Conservation (phyloP, 2,113 vertebrate genomes). For the rabbit (Oryctolagus cuniculus) region DNA sequence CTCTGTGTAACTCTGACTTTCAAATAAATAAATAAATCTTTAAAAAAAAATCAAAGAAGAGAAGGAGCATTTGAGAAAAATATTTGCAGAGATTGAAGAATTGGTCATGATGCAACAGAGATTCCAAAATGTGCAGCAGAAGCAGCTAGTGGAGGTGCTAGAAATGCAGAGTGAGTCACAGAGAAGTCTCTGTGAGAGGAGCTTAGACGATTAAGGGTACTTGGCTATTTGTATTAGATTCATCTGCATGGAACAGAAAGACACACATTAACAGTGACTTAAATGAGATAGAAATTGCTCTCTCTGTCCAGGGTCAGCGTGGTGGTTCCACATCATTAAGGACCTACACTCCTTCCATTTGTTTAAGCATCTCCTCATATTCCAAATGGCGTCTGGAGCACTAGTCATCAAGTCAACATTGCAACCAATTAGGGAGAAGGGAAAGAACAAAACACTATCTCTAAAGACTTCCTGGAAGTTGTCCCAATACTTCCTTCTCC, state of each 20-base stretch:
- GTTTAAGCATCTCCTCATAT: not conserved
- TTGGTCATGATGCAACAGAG: not conserved
- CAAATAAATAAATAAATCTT: too few relatives aligned
- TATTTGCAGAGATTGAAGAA: not conserved
- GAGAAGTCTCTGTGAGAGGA: not conserved
- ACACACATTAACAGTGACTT: not conserved
- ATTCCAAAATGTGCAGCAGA: not conserved
- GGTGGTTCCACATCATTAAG: not conserved
- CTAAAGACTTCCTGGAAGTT: not conserved
- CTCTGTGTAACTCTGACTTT: too few relatives aligned
- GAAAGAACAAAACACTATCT: not conserved
- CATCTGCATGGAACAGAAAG: conserved; percentile 4
- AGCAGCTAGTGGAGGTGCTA: not conserved
- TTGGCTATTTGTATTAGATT: conserved; percentile 10
- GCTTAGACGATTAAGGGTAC: not conserved
- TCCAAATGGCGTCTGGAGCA: not conserved
- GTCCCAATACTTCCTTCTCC: not conserved
- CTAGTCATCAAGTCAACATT: not conserved
- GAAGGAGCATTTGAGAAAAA: not conserved
- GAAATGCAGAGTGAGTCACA: not conserved
- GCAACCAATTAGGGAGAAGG: not conserved
- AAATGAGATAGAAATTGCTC: not conserved
- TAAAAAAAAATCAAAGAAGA: not conserved
- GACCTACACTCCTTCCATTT: not conserved
- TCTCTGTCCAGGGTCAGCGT: not conserved